These are phyloP conservation scores for Ametastegia equiseti DNA, from an alignment of 2,888 invertebrate genomes.

Conservation along the genomic window DNA sequence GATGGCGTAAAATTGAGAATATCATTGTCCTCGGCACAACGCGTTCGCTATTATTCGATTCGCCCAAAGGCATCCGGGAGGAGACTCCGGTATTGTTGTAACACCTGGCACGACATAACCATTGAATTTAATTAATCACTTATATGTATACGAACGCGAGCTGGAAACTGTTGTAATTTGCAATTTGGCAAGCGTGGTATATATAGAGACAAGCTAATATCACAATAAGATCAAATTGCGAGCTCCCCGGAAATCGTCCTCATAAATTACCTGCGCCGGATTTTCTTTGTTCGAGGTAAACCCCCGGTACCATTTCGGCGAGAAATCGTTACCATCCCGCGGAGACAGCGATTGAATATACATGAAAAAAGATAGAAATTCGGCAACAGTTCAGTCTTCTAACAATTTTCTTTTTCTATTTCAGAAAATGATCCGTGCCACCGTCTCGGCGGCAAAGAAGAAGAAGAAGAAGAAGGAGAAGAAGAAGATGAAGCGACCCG, in stretches of 20 bases:
- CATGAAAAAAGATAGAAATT: background rate
- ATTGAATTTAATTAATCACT: constrained; percentile 22
- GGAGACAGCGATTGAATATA: no score
- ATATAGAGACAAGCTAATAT: background rate
- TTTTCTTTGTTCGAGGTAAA: background rate
- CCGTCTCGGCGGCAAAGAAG: no score
- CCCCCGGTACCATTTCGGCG: background rate
- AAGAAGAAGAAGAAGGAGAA: no score
- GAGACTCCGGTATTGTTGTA: background rate
- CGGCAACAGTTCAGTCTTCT: background rate
- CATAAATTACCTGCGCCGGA: background rate
- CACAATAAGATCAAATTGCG: background rate
- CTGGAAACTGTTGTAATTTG: background rate
- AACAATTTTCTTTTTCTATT: background rate
- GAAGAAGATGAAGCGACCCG: background rate
- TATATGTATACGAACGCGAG: background rate
- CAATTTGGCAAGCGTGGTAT: background rate
- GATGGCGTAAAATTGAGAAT: background rate
- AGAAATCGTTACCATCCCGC: background rate
- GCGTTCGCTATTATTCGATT: background rate
- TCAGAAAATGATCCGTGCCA: background rate
- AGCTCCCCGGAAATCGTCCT: background rate
- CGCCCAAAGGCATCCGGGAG: background rate
- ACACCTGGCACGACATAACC: background rate
- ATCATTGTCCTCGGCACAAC: background rate